Evolutionary conservation across 2,113 vertebrate genomes (phyloP).

Genomic region (Hypocryptadius cinnamomeus): DNA sequence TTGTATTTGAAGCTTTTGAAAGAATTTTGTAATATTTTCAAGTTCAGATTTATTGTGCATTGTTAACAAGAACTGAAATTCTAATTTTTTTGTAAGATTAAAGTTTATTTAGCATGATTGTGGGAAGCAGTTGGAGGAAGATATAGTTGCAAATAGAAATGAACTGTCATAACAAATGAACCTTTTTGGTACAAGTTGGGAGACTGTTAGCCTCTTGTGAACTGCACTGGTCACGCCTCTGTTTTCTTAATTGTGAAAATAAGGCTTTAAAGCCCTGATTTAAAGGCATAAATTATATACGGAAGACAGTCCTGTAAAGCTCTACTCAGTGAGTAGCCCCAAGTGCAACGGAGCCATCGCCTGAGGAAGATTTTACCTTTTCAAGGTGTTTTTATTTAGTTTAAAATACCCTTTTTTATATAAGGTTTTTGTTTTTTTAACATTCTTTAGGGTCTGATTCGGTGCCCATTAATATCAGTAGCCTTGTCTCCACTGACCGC

Average conservation of each 20-base stretch:
- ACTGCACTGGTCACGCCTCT: slow-evolving; percentile 73
- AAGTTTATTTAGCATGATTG: slow-evolving; percentile 75
- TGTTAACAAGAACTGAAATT: slow-evolving; percentile 79
- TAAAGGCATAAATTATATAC: slow-evolving; percentile 32
- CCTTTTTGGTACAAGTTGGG: slow-evolving; percentile 79
- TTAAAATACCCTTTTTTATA: not conserved
- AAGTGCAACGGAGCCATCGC: not conserved
- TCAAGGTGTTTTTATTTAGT: slow-evolving; percentile 42
- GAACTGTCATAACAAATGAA: slow-evolving; percentile 76
- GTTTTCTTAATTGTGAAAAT: slow-evolving; percentile 44
- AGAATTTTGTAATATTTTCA: slow-evolving; percentile 84
- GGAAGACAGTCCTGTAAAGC: slow-evolving; percentile 15
- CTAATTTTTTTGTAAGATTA: slow-evolving; percentile 80
- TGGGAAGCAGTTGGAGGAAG: slow-evolving; percentile 74
- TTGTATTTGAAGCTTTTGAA: slow-evolving; percentile 96
- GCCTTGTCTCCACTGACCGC: not conserved
- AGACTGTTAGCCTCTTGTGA: slow-evolving; percentile 65
- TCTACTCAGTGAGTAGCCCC: slow-evolving; percentile 54
- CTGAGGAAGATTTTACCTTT: slow-evolving; percentile 24
- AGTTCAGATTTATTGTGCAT: slow-evolving; percentile 82
- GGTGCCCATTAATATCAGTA: not conserved
- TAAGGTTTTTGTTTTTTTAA: not conserved
- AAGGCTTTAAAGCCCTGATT: slow-evolving; percentile 34
- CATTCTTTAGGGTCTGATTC: slow-evolving; percentile 10
- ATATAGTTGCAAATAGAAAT: slow-evolving; percentile 71